Evolutionary conservation across 2,113 vertebrate species (phyloP).

Genomic region (Zosterops hypoxanthus): DNA sequence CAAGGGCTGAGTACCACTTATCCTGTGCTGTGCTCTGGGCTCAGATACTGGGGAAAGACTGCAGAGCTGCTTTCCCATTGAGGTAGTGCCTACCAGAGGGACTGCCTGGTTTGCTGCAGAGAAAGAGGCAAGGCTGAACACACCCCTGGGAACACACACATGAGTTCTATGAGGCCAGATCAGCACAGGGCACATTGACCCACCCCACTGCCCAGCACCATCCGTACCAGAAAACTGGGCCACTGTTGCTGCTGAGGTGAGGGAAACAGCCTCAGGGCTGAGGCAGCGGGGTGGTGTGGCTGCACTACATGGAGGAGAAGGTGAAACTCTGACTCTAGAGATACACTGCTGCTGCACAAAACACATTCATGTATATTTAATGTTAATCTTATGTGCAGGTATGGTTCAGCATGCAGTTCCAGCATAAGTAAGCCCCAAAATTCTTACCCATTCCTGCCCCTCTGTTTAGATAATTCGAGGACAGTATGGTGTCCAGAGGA

Average conservation of each 20-base stretch:
- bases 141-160: background rate
- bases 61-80: background rate
- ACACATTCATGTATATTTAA: background rate
- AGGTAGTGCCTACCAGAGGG: background rate
- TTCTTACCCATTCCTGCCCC: background rate
- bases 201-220: background rate
- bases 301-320: rapidly evolving
- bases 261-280: background rate
- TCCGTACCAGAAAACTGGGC: background rate
- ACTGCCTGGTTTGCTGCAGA: background rate
- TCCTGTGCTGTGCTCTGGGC: rapidly evolving
- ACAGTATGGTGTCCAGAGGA: slow-evolving; percentile 74
- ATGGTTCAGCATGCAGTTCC: background rate
- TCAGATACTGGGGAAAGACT: background rate
- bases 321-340: background rate
- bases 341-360: background rate
- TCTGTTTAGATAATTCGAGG: slow-evolving; percentile 68
- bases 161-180: background rate
- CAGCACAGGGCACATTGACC: background rate
- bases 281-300: background rate
- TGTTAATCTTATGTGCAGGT: background rate
- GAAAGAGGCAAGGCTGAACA: background rate
- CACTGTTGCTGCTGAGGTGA: background rate
- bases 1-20: background rate
- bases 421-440: background rate